A percentile compares a stretch with the other conserved stretches of the same genome.
Conservation (phyloP, 2,113 vertebrate genomes). For the Harpagus bidentatus region DNA sequence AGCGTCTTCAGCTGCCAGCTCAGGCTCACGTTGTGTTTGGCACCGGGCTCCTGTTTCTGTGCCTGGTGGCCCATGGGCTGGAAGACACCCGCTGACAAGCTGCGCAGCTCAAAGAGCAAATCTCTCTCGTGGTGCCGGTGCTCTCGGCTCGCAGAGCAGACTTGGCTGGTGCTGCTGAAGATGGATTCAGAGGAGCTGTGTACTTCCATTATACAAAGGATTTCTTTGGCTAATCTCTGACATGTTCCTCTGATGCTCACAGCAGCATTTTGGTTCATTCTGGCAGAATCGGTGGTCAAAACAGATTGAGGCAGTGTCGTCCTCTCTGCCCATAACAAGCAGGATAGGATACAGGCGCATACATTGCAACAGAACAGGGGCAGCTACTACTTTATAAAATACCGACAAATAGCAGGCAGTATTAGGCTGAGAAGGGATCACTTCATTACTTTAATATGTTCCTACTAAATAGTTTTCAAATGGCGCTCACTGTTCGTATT, state of each 20-base stretch:
- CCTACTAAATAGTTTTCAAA: not conserved
- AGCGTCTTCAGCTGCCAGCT: not conserved
- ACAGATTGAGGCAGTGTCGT: not conserved
- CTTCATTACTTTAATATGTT: not conserved
- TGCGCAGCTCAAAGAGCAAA: not conserved
- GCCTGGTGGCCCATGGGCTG: not conserved
- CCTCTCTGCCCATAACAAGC: not conserved
- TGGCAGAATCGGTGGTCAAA: not conserved
- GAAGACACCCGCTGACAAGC: not conserved
- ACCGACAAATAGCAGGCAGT: not conserved
- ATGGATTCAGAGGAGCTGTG: not conserved
- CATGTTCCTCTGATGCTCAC: not conserved
- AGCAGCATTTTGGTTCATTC: not conserved
- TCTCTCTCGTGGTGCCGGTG: accelerated
- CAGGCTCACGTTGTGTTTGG: not conserved
- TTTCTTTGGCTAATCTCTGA: not conserved
- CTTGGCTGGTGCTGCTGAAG: not conserved
- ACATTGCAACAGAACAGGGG: not conserved
- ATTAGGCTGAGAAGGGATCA: not conserved
- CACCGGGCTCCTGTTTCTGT: accelerated
- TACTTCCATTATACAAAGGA: not conserved
- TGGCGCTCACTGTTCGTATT: not conserved
- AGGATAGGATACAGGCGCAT: not conserved
- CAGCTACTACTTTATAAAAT: not conserved
- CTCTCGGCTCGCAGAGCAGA: not conserved